These are phyloP conservation scores for Eriocheir sinensis DNA, from an alignment of 1,140 invertebrate species.

Conservation along the genomic window DNA sequence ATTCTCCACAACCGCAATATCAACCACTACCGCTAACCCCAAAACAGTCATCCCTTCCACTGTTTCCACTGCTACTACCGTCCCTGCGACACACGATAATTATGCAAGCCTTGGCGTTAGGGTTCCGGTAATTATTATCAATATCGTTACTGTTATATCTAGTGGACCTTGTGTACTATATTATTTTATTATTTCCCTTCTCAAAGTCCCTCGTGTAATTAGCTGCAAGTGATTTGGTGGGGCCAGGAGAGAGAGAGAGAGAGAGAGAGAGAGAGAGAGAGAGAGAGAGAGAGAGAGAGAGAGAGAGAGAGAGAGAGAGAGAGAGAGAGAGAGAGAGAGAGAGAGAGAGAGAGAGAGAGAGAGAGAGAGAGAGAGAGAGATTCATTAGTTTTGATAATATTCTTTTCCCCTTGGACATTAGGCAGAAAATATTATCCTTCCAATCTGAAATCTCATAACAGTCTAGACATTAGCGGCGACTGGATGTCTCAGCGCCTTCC, in stretches of 20 bases:
- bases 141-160: not conserved
- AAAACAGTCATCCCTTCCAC: too few relatives aligned
- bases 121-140: not conserved
- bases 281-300: constrained; percentile 16
- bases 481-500: not conserved
- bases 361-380: not conserved
- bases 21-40: too few relatives aligned
- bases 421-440: not conserved
- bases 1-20: not conserved
- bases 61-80: too few relatives aligned
- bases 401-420: not conserved
- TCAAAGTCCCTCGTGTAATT: not conserved
- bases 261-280: not conserved
- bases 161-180: not conserved
- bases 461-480: not conserved
- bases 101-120: too few relatives aligned
- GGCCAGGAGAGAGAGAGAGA: not conserved
- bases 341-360: not conserved
- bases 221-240: not conserved
- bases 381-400: not conserved
- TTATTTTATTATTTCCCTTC: not conserved
- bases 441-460: not conserved
- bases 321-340: not conserved
- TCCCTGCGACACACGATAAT: too few relatives aligned
- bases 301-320: not conserved